These are phyloP conservation scores for Geotrupes spiniger DNA, from an alignment of 2,888 invertebrate genomes.

Conservation along the genomic window DNA sequence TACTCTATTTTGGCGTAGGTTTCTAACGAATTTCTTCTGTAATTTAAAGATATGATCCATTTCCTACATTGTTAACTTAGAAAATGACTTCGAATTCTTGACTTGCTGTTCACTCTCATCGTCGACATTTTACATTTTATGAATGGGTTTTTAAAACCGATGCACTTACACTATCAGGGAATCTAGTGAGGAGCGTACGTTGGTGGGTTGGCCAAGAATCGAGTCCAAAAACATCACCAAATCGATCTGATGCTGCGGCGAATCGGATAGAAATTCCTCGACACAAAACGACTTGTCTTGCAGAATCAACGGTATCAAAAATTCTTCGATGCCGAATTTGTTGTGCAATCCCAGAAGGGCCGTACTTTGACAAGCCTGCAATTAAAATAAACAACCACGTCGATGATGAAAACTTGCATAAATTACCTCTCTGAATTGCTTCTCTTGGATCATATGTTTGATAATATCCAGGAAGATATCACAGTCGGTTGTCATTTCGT, in stretches of 20 bases:
- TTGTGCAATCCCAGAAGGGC: conserved; percentile 65
- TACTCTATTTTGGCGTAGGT: too few relatives aligned
- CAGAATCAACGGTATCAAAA: conserved; percentile 74
- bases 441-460: conserved; percentile 55
- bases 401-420: conserved; percentile 4
- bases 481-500: conserved; percentile 61
- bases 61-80: too few relatives aligned
- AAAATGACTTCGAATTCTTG: too few relatives aligned
- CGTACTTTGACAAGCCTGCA: conserved; percentile 67
- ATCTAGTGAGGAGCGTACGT: conserved; percentile 58
- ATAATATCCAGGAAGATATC: conserved; percentile 62
- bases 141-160: too few relatives aligned
- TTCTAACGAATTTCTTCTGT: too few relatives aligned
- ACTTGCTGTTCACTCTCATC: too few relatives aligned
- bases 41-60: too few relatives aligned
- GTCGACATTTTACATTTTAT: too few relatives aligned
- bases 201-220: conserved; percentile 60
- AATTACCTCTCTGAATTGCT: conserved; percentile 65
- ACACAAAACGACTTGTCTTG: conserved; percentile 76
- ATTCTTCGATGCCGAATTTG: conserved; percentile 65
- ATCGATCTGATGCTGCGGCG: conserved; percentile 62
- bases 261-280: conserved; percentile 71
- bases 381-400: conserved; percentile 18
- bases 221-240: conserved; percentile 71
- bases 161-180: conserved; percentile 58